phyloP scores from a whole-genome alignment of 1,140 invertebrate genomes.

The Dendroctonus valens region DNA sequence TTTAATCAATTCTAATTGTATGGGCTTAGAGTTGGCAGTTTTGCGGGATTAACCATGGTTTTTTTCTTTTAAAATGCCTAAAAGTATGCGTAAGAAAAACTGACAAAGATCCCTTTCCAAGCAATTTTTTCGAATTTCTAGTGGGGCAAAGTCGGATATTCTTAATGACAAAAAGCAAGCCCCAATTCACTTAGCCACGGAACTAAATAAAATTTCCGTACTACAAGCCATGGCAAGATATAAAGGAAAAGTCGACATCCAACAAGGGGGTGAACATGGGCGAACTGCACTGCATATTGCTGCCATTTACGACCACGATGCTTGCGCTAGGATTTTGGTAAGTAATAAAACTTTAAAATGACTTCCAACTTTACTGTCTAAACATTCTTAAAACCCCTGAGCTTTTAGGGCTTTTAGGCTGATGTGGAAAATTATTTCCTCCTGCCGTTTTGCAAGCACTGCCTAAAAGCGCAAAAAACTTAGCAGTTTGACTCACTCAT shows the following conservation, averaged over 20 bases:
- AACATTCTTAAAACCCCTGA: no score
- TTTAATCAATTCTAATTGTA: no score
- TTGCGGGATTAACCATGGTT: no score
- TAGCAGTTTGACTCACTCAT: no score
- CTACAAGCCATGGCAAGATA: conserved; percentile 67
- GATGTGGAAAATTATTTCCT: no score
- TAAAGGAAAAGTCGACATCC: conserved; percentile 65
- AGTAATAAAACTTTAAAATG: conserved; percentile 41
- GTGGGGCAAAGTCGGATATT: conserved; percentile 59
- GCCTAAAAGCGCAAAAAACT: no score
- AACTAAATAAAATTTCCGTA: conserved; percentile 68
- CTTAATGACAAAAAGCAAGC: conserved; percentile 76
- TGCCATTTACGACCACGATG: conserved; percentile 77
- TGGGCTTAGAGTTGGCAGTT: no score
- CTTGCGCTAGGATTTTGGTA: conserved; percentile 76
- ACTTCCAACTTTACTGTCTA: no score
- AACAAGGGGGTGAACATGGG: conserved; percentile 75
- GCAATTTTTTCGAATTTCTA: background rate
- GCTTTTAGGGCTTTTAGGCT: no score
- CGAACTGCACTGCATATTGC: conserved; percentile 77
- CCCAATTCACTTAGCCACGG: conserved; percentile 74
- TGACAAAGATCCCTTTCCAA: background rate
- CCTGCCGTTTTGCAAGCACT: no score
- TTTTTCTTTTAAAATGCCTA: background rate
- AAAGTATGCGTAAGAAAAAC: background rate